phyloP scores from a whole-genome alignment of 1,140 invertebrate species.

The Zaprionus davidi region DNA sequence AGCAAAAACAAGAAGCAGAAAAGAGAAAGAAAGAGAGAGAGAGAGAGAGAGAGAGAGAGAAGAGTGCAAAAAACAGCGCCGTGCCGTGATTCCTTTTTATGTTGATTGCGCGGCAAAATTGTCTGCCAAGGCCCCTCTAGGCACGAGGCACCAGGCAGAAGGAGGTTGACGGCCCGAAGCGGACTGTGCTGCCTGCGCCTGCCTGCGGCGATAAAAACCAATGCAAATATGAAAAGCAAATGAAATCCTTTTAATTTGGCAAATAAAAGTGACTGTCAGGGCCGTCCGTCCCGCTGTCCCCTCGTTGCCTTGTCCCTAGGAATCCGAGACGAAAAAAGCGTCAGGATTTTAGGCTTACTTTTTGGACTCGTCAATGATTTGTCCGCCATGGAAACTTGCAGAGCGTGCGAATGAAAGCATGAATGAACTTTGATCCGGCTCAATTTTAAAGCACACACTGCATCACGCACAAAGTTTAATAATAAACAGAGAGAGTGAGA shows the following conservation, averaged over 20 bases:
- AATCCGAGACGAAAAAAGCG: conserved; percentile 4
- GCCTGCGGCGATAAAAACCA: conserved; percentile 69
- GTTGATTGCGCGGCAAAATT: conserved; percentile 74
- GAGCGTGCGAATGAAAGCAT: conserved; percentile 5
- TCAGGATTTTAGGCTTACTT: not conserved
- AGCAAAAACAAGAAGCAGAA: not conserved
- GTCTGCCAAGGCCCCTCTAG: conserved; percentile 27
- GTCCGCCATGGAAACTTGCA: not conserved
- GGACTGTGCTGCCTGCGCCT: conserved; percentile 21
- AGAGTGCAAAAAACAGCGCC: conserved; percentile 54
- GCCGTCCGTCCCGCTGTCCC: not conserved
- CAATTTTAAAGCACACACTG: not conserved
- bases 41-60: not conserved
- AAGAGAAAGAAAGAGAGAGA: not conserved
- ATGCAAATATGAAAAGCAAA: conserved; percentile 76
- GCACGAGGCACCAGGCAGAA: not conserved
- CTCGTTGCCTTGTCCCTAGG: conserved; percentile 7
- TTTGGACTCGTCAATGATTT: not conserved
- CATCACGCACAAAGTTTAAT: not conserved
- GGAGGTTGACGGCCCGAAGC: not conserved
- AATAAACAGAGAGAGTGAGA: not conserved
- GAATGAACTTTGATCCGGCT: conserved; percentile 9
- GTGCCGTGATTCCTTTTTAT: conserved; percentile 68
- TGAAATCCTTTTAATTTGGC: conserved; percentile 80
- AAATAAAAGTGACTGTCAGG: conserved; percentile 68